phyloP scores from a whole-genome alignment of 2,113 vertebrate species.

The Fregetta grallaria region DNA sequence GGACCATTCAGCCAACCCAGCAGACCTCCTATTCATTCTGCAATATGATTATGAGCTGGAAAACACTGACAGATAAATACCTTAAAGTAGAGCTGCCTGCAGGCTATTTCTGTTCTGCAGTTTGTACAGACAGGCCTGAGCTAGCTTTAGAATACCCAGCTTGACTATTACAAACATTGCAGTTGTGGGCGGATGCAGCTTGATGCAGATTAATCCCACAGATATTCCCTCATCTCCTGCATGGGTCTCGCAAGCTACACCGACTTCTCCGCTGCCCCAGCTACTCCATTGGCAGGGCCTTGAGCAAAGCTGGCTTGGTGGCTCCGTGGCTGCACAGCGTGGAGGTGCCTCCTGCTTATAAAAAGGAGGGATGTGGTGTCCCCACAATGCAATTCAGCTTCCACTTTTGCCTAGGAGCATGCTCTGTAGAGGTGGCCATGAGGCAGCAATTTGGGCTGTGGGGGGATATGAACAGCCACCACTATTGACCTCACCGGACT shows the following conservation, averaged over 20 bases:
- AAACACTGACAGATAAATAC: background rate
- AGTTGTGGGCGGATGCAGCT: background rate
- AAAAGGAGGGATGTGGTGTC: background rate
- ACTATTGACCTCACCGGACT: background rate
- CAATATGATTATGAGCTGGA: background rate
- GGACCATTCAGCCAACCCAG: background rate
- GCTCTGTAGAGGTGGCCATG: background rate
- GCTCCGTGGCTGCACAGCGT: fast-evolving
- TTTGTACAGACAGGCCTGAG: background rate
- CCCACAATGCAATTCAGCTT: background rate
- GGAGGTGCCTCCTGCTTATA: background rate
- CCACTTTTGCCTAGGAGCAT: background rate
- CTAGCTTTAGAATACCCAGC: background rate
- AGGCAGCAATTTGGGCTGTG: background rate
- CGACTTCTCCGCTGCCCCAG: fast-evolving
- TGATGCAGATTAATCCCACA: background rate
- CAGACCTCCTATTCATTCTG: background rate
- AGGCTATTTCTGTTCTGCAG: background rate
- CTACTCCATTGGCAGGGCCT: background rate
- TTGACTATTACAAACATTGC: background rate
- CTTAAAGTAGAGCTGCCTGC: background rate
- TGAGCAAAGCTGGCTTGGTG: background rate
- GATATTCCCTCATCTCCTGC: background rate
- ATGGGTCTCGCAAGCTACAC: background rate
- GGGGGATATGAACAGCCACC: fast-evolving